These are phyloP conservation scores for Noturus placidus DNA, from an alignment of 2,113 vertebrate species.

Conservation along the genomic window DNA sequence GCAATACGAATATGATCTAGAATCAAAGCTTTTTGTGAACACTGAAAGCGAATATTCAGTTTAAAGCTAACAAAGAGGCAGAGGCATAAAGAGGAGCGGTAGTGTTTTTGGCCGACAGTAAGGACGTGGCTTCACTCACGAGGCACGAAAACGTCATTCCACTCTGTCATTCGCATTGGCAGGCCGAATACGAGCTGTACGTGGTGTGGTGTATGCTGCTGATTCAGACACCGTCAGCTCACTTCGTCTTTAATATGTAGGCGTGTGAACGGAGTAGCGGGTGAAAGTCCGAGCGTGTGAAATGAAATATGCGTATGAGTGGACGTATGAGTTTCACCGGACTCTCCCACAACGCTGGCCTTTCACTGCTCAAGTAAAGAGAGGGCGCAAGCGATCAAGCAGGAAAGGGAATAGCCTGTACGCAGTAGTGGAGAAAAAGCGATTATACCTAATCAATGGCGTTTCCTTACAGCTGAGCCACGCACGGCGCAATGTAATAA, in stretches of 20 bases:
- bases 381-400: conserved; percentile 28
- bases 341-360: not conserved
- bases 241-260: not conserved
- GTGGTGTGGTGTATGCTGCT: not conserved
- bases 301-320: conserved; percentile 26
- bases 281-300: not conserved
- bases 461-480: conserved; percentile 36
- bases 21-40: not conserved
- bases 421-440: conserved; percentile 41
- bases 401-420: conserved; percentile 43
- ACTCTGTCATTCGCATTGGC: not conserved
- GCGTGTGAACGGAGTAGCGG: not conserved
- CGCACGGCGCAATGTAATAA: conserved; percentile 29
- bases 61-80: not conserved
- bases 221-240: not conserved
- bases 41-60: not conserved
- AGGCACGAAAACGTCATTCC: not conserved
- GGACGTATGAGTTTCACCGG: conserved; percentile 34
- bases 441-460: conserved; percentile 37
- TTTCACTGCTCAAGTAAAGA: conserved; percentile 16
- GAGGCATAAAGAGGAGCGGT: not conserved
- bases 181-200: not conserved
- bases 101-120: not conserved
- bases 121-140: not conserved
- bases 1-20: not conserved